Evolutionary conservation across 2,888 invertebrate species (phyloP).

Genomic region (Eulithis prunata): DNA sequence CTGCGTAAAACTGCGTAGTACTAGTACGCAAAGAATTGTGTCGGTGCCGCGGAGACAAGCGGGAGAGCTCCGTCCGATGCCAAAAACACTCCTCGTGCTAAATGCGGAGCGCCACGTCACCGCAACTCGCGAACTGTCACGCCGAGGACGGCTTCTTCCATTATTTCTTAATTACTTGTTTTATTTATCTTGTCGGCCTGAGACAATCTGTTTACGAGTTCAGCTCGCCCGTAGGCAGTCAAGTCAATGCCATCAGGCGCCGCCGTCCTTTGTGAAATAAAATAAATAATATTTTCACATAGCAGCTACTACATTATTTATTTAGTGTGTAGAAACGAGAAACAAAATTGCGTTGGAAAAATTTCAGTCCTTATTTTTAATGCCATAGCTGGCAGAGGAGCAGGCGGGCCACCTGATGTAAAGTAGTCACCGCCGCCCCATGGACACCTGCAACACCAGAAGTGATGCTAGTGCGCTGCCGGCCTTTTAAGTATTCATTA

Average conservation of each 20-base stretch:
- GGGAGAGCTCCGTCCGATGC: conserved; percentile 67
- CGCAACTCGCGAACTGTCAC: conserved; percentile 55
- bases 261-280: conserved; percentile 10
- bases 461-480: no score
- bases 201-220: conserved; percentile 39
- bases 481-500: no score
- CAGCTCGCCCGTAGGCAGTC: conserved; percentile 20
- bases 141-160: conserved; percentile 43
- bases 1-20: conserved; percentile 31
- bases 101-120: conserved; percentile 73
- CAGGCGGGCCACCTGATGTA: no score
- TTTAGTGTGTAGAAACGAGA: conserved; percentile 20
- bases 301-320: neutral
- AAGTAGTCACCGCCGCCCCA: no score
- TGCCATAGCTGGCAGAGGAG: neutral
- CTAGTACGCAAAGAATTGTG: conserved; percentile 21
- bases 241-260: conserved; percentile 15
- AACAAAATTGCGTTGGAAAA: conserved; percentile 18
- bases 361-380: conserved; percentile 9
- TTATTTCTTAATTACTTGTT: conserved; percentile 52
- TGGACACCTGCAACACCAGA: no score
- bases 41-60: conserved; percentile 51
- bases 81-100: conserved; percentile 73
- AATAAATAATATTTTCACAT: conserved; percentile 10
- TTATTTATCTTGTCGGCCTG: conserved; percentile 49